A percentile compares a stretch with the other conserved stretches of the same genome.
Evolutionary conservation across 2,113 vertebrate genomes (phyloP).

Genomic region (Burhinus bistriatus): DNA sequence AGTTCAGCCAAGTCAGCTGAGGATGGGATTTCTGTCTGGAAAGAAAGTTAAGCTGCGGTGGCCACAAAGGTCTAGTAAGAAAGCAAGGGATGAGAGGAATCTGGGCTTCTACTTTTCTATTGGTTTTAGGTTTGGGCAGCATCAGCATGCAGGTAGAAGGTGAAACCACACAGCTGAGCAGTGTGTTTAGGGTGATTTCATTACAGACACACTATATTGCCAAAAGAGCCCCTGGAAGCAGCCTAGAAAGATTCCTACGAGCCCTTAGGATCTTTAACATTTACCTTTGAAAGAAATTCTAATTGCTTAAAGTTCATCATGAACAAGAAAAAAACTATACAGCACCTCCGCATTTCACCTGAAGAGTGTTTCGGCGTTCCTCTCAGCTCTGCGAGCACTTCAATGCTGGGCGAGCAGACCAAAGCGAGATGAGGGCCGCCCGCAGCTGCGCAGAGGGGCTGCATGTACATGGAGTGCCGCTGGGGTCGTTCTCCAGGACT

Average conservation of each 20-base stretch:
- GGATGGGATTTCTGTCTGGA: neutral
- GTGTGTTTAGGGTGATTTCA: neutral
- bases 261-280: neutral
- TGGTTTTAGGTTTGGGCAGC: neutral
- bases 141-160: neutral
- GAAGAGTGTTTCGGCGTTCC: rapidly evolving
- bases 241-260: neutral
- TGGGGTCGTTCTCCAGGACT: neutral
- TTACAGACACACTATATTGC: neutral
- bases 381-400: neutral
- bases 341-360: neutral
- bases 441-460: neutral
- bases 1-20: constrained; percentile 7
- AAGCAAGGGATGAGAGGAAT: neutral
- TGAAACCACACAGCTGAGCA: neutral
- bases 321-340: neutral
- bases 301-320: neutral
- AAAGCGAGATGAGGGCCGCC: neutral
- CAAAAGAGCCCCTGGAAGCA: neutral
- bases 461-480: neutral
- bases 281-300: neutral
- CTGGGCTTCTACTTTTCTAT: neutral
- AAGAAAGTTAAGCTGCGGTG: neutral
- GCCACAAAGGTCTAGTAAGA: neutral
- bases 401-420: neutral